Evolutionary conservation across 1,140 invertebrate genomes (phyloP), one percentile per base, ranked within the genome.

Genomic region (Microplitis demolitor): DNA sequence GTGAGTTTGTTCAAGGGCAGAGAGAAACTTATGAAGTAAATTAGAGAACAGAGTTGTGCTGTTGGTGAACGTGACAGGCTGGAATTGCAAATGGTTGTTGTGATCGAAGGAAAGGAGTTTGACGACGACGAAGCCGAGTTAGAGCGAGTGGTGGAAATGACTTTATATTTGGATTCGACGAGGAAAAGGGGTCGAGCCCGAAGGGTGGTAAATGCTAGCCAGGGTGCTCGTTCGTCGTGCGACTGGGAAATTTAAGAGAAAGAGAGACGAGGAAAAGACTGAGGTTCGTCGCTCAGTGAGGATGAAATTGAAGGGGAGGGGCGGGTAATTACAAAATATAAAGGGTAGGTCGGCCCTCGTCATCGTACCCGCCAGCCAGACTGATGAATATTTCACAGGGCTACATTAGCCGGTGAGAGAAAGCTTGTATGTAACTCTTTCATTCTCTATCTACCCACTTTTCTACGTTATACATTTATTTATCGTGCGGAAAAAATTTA

Each of bases 311-410:
- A 24, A n/a, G 79, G 80, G 77, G 78, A n/a, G 79, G 80, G 77
- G 79, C 81, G 84, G 84, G 82, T 86, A 86, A 86, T 86, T 84
- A 86, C 84, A 81, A 86, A 85, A 86, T 84, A 83, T 84, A 85
- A 85, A 86, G 84, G 84, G 83, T 84, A 78, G 83, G 80, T 78
- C 76, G 79, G 82, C 77, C 79, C 78, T 77, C 77, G 82, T 77
- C 78, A 83, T 76, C 78, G 79, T 82, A 82, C 79, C 54, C 37
- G 9, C 75, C 81, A 80, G 78, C 76, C 83, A 82, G 82, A 82
- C 83, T 84, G 84, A 85, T 86, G 84, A 86, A 86, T 86, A 86
- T 86, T 86, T 86, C 82, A 85, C 82, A 75, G 84, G 78, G 78
- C 79, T 83, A 83, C 84, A 86, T 84, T 84, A 85, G 83, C 82